A percentile compares a stretch with the other conserved stretches of the same genome.
These are phyloP conservation scores for Lacerta viridis DNA, from an alignment of 2,797 vertebrate genomes.

Conservation along the genomic window DNA sequence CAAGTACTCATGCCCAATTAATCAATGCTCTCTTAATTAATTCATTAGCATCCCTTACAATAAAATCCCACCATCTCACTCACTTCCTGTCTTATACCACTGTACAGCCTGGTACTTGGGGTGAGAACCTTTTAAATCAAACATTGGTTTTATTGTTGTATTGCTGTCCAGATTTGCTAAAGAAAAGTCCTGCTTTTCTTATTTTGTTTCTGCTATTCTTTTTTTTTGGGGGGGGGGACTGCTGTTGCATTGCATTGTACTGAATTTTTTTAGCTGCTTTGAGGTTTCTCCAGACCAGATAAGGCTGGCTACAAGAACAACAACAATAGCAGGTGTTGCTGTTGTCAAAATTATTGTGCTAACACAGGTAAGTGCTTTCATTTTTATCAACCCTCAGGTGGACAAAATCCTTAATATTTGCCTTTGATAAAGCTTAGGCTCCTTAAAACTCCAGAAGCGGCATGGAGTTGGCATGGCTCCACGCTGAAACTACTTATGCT, in stretches of 20 bases:
- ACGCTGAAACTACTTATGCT: constrained; percentile 7
- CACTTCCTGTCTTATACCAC: neutral
- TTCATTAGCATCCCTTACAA: neutral
- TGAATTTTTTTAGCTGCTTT: neutral
- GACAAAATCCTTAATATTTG: neutral
- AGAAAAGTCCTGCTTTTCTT: neutral
- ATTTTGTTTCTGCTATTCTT: neutral
- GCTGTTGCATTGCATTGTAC: neutral
- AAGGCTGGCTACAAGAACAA: neutral
- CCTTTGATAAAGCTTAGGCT: neutral
- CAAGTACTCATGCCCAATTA: neutral
- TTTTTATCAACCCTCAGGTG: neutral
- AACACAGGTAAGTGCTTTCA: neutral
- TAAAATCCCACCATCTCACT: neutral
- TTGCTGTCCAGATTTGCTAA: neutral
- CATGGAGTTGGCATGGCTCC: neutral
- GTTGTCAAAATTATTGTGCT: neutral
- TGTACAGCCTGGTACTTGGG: neutral
- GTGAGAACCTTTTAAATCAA: neutral
- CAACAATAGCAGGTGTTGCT: neutral
- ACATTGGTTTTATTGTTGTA: neutral
- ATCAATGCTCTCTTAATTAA: neutral
- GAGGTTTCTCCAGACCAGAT: neutral
- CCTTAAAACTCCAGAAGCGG: neutral
- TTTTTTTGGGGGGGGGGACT: no score